Conservation (phyloP, 2,888 invertebrate species). For the Frankliniella intonsa region DNA sequence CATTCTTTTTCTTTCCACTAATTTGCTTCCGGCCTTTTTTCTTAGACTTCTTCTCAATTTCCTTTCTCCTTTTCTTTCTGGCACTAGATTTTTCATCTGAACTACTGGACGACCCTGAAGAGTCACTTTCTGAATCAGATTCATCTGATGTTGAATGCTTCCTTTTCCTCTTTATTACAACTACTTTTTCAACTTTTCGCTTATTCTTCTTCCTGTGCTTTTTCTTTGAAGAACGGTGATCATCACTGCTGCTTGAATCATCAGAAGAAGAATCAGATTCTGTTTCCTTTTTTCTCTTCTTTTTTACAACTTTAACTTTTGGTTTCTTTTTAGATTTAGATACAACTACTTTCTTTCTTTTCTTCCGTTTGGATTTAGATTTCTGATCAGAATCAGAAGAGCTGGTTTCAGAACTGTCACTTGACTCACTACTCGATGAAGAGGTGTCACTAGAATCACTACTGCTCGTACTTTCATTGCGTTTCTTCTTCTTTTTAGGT, state of each 20-base stretch:
- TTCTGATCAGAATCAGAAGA: constrained; percentile 37
- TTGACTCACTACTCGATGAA: constrained; percentile 34
- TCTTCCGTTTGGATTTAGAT: constrained; percentile 34
- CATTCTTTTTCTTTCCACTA: constrained; percentile 37
- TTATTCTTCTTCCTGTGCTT: constrained; percentile 39
- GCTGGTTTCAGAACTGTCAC: constrained; percentile 36
- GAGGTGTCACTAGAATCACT: constrained; percentile 35
- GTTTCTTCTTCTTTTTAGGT: constrained; percentile 38
- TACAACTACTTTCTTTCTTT: constrained; percentile 31
- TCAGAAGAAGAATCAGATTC: constrained; percentile 31
- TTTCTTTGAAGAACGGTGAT: constrained; percentile 37
- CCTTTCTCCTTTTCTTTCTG: constrained; percentile 34
- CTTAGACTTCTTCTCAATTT: constrained; percentile 33
- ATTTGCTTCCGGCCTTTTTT: constrained; percentile 38
- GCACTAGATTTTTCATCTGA: constrained; percentile 38
- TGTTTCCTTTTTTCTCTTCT: constrained; percentile 34
- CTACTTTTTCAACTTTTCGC: constrained; percentile 31
- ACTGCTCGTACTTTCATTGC: constrained; percentile 36
- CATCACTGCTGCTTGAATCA: constrained; percentile 32
- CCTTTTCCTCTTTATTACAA: background rate
- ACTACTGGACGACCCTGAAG: constrained; percentile 20
- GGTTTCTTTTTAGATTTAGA: constrained; percentile 38
- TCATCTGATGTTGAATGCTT: constrained; percentile 32
- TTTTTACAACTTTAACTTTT: constrained; percentile 40
- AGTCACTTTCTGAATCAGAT: constrained; percentile 37